phyloP scores from a whole-genome alignment of 2,797 vertebrate species.

The Poeciliopsis presidionis region DNA sequence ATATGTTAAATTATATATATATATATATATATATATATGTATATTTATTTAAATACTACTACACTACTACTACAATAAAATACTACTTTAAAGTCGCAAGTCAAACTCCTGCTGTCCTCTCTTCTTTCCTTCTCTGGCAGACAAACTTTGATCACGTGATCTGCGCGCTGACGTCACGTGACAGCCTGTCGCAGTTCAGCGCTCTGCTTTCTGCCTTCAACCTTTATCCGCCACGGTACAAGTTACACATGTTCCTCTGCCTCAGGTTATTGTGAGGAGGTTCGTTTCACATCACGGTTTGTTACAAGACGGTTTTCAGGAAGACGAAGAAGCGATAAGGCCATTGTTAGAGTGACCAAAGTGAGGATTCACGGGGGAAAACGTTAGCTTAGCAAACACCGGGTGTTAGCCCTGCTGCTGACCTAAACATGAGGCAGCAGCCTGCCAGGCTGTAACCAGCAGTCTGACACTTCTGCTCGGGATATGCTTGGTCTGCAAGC shows the following conservation, averaged over 20 bases:
- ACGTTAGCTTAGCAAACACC: background rate
- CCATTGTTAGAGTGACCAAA: background rate
- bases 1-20: no score
- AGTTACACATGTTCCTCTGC: background rate
- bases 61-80: no score
- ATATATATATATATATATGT: no score
- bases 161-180: background rate
- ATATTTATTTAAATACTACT: no score
- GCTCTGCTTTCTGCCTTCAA: background rate
- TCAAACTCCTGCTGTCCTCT: background rate
- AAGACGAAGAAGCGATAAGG: background rate
- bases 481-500: background rate
- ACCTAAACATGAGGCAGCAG: background rate
- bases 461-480: background rate
- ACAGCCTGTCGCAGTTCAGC: background rate
- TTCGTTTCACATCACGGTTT: background rate
- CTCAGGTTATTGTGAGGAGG: background rate
- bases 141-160: constrained; percentile 14
- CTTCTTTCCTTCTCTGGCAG: background rate
- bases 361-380: background rate
- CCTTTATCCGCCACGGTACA: no score
- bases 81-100: no score
- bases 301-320: no score
- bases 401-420: background rate
- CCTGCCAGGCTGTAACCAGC: background rate